Evolutionary conservation across 2,113 vertebrate genomes (phyloP), one percentile per base, ranked within the genome.

Genomic region (Corydoras sp.): DNA sequence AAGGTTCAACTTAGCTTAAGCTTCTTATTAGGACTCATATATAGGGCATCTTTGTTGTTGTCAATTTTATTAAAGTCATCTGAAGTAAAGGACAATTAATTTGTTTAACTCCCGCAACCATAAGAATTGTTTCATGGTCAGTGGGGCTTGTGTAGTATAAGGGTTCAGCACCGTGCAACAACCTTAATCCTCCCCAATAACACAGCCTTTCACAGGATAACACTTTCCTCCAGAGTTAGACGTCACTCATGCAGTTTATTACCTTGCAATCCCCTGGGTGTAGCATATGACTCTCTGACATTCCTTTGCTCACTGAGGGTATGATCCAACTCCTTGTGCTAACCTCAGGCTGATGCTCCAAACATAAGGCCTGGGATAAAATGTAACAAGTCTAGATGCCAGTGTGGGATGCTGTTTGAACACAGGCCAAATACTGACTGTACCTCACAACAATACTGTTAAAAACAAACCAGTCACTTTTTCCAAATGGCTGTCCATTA

Each of bases 31-130:
- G 35, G 35, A 43, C 35, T 43, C 7, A 8, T 43, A 43, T 43
- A 4, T 8, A 43, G 7, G 35, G 35, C 35, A 43, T 43, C 35
- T 43, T 43, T 86, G 82, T 82, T 88, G 83, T 84, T 64, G 58
- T 56, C 11, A 76, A 76, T 78, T 73, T 76, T 62, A 81, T 77
- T 77, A 76, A 82, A 81, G 83, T 86, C 83, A 84, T 83, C 75
- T 83, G 80, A 75, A 29, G 5, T 35, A 8, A 35, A 58, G 18
- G 74, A 71, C 43, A 11, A 58, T 24, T 9, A 65, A 60, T 74
- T 50, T 74, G 79, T 81, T 80, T 84, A 76, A 72, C 75, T 83
- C 55, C 77, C 78, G 76, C 50, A 35, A 66, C 79, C 81, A 80
- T 81, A 82, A 76, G 53, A 79, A 62, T 76, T 82, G 80, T 81